Base-by-base conservation (phyloP, 2,888 invertebrate species). In the Melanostoma mellinum region DNA sequence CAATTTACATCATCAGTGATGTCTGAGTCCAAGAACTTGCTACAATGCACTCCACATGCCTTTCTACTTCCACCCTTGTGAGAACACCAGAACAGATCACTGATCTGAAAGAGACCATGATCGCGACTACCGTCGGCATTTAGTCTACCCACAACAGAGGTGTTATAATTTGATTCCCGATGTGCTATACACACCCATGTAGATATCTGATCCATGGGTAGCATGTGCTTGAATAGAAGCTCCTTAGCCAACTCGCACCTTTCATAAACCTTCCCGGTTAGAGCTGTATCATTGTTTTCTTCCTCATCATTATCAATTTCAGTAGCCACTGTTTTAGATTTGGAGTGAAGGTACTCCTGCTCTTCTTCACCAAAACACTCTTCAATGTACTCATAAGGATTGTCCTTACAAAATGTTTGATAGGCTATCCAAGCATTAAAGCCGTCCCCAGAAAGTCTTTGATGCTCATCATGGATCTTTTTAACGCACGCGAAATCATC, bases 81-180 rank as follows among this genome's bases (percentile, higher is more conserved):
- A 0, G 91, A 90, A 88, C 95, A 95, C 95, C 95, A 95, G 88
- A 92, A 95, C 50, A 94, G 90, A 89, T 95, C 93, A 88, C 94
- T 95, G 86, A 95, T 95, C 90, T 95, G 95, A 88, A 95, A 94
- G 33, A 95, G 88, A 4, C 95, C 95, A 88, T 95, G 95, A 90
- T 95, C 95, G 3, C 93, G 93, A 86, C 94, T 94, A 84, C 89
- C 88, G 80, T 89, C 88, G 0, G 88, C 58, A 71, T 89, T 89
- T 0, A 89, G 72, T 85, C 89, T 90, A 1, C 93, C 93, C 50
- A 92, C 90, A 0, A 94, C 94, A 0, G 93, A 92, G 3, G 95
- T 95, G 87, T 95, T 93, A 88, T 93, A 94, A 30, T 93, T 92
- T 1, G 95, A 95, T 89, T 95, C 95, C 89, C 94, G 93, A 87